Conservation (phyloP, 1,140 invertebrate genomes). For the Stegodyphus mimosarum region DNA sequence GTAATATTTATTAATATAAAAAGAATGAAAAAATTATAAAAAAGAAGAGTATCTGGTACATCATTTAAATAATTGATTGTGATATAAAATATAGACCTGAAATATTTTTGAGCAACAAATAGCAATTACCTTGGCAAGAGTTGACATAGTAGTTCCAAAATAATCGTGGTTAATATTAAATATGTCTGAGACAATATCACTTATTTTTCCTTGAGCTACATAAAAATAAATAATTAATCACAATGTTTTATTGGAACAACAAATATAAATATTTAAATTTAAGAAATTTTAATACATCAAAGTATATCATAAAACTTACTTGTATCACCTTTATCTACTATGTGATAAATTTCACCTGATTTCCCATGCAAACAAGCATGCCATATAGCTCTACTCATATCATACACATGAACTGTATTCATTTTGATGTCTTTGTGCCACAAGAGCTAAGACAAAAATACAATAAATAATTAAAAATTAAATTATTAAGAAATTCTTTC, state of each 20-base stretch:
- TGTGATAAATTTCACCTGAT: slow-evolving; percentile 79
- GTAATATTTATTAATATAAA: no score
- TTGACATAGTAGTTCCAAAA: slow-evolving; percentile 82
- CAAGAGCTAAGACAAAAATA: slow-evolving; percentile 71
- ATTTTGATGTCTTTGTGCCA: slow-evolving; percentile 87
- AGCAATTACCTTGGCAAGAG: slow-evolving; percentile 77
- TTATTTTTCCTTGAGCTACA: slow-evolving; percentile 80
- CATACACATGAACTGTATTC: slow-evolving; percentile 88
- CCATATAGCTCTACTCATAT: slow-evolving; percentile 84
- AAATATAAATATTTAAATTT: background rate
- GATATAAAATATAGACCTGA: no score
- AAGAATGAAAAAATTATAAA: no score
- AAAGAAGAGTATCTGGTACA: no score
- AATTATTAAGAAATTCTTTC: no score
- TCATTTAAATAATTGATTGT: no score
- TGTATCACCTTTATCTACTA: slow-evolving; percentile 84
- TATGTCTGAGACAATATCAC: slow-evolving; percentile 81
- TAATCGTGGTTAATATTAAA: slow-evolving; percentile 89
- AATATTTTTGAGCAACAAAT: no score
- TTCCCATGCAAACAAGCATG: slow-evolving; percentile 71
- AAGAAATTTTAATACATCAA: background rate
- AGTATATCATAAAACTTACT: slow-evolving; percentile 67
- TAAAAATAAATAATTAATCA: slow-evolving; percentile 50
- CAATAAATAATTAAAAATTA: no score
- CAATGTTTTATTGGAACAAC: background rate